phyloP scores from a whole-genome alignment of 2,888 invertebrate genomes.

The Norana najaformis region DNA sequence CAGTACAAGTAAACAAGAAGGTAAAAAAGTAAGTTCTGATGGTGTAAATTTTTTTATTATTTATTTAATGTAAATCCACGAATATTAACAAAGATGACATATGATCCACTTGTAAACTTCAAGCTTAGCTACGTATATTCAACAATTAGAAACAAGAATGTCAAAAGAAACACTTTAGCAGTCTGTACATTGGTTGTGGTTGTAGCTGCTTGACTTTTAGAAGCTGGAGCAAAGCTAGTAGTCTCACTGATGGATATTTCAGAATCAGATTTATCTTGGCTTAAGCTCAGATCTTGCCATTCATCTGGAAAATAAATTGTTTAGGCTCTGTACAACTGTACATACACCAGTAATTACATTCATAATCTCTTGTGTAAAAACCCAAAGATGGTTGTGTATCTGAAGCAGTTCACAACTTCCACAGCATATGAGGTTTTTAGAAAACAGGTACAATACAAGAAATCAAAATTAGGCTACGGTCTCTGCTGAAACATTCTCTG shows the following conservation, averaged over 20 bases:
- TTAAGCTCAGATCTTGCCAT: not conserved
- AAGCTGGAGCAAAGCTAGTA: not conserved
- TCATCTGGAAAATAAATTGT: not conserved
- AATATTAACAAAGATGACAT: not conserved
- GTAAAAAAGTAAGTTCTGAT: no score
- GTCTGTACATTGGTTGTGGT: not conserved
- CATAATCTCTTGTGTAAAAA: no score
- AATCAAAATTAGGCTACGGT: no score
- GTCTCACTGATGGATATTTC: not conserved
- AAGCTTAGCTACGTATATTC: not conserved
- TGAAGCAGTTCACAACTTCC: not conserved
- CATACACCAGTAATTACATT: not conserved
- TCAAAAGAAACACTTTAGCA: slow-evolving; percentile 13
- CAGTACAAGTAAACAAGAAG: not conserved
- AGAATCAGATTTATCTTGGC: no score
- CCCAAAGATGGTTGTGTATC: no score
- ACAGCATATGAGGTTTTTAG: no score
- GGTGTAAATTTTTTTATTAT: not conserved
- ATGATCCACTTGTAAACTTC: not conserved
- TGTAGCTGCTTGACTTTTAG: not conserved
- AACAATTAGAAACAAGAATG: not conserved
- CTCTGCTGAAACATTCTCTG: no score
- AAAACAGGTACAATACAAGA: not conserved
- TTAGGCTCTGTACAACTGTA: not conserved
- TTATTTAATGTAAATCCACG: slow-evolving; percentile 1